Evolutionary conservation across 2,888 invertebrate species (phyloP), one percentile per base, ranked within the genome.

Genomic region (Nomada fabriciana): DNA sequence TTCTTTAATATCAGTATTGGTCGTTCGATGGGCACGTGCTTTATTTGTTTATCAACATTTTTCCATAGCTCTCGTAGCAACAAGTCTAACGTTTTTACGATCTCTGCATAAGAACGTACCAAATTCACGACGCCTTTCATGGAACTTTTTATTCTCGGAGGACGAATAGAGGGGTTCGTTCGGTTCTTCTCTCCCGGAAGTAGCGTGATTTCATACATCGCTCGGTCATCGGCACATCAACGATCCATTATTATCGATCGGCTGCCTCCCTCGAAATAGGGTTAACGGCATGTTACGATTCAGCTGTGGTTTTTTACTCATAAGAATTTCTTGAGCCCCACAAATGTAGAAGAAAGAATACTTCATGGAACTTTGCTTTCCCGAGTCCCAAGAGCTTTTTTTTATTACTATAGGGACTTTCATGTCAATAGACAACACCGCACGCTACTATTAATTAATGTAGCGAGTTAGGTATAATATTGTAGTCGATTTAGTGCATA

Each of bases 211-310:
- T 83, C 77, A 85, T 85, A 85, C 80, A 88, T 78, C 85, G 79
- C 65, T 79, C 84, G 88, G 88, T 86, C 88, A 83, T 82, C 81
- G 85, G 78, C 86, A 83, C 73, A 74, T 76, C 63, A 76, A 25
- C 81, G 85, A 84, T 88, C 87, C 78, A 88, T 88, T 79, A 83
- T 74, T 79, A 88, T 88, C 86, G 88, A 88, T 81, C 84, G 23
- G 60, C 29, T 47, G 65, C 29, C 64, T 60, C 60, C 64, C 78
- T 72, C 61, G 80, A 78, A 86, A 86, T 61, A 77, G 69, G 80
- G 85, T 74, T 86, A 86, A 86, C 80, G 83, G 77, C 80, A 80
- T 53, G 57, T 64, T 78, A 53, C 78, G 67, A 77, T 80, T 77
- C 70, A 60, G 25, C 52, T 60, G 63, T 52, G 43, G 29, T 72